These are phyloP conservation scores for Tetheella fluctuosa DNA, from an alignment of 2,888 invertebrate genomes.

Conservation along the genomic window DNA sequence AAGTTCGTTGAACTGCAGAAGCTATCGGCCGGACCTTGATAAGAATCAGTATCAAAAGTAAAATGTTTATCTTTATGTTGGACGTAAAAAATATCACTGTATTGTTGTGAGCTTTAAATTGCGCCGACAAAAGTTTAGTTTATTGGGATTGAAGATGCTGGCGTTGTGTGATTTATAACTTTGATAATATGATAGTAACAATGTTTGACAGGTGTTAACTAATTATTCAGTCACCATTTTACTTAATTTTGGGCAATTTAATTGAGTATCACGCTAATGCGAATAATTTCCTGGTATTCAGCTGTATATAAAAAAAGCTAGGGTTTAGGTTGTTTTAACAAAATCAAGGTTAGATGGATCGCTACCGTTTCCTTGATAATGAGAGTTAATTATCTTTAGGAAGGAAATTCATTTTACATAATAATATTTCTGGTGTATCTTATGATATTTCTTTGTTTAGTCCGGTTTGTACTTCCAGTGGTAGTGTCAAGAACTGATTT, in stretches of 20 bases:
- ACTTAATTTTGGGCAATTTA: background rate
- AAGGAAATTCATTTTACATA: slow-evolving; percentile 9
- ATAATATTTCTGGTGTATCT: background rate
- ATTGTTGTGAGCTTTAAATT: background rate
- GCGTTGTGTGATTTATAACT: too few species aligned
- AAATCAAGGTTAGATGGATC: slow-evolving; percentile 3
- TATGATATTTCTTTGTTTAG: background rate
- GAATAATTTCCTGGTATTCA: background rate
- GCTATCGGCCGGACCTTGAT: slow-evolving; percentile 2
- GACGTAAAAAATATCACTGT: background rate
- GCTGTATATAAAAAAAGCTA: background rate
- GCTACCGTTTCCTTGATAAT: background rate
- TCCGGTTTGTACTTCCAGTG: background rate
- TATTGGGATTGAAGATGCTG: background rate
- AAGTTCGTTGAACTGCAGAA: slow-evolving; percentile 1
- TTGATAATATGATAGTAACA: too few species aligned
- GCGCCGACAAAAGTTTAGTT: background rate
- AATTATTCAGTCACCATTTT: too few species aligned
- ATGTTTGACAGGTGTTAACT: too few species aligned
- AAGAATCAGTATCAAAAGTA: slow-evolving; percentile 2
- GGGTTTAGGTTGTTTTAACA: background rate
- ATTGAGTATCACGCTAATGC: background rate
- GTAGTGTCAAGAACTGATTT: background rate
- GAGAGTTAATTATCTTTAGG: background rate
- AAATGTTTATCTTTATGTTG: background rate